A percentile compares a stretch with the other conserved stretches of the same genome.
Conservation (phyloP, 2,888 invertebrate species). For the Ennomos erosarius region DNA sequence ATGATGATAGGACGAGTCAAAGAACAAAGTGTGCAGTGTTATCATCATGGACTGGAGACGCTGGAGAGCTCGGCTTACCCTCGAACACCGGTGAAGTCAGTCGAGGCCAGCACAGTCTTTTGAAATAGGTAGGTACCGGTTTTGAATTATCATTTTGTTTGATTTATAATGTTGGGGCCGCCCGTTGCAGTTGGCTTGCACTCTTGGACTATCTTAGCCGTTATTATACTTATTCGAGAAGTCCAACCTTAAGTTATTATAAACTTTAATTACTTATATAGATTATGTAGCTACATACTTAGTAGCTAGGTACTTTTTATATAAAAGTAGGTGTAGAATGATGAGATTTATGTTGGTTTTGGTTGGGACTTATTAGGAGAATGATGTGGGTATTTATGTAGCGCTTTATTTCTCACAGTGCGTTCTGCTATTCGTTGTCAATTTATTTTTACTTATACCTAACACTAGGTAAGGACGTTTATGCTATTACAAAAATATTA, state of each 20-base stretch:
- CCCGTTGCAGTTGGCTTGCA: slow-evolving; percentile 64
- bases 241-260: not conserved
- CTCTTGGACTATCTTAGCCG: slow-evolving; percentile 31
- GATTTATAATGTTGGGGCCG: slow-evolving; percentile 71
- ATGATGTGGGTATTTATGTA: too few species aligned
- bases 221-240: slow-evolving; percentile 17
- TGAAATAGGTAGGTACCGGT: slow-evolving; percentile 84
- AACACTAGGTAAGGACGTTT: too few species aligned
- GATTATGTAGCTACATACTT: too few species aligned
- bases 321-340: too few species aligned
- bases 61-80: slow-evolving; percentile 68
- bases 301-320: too few species aligned
- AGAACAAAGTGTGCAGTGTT: slow-evolving; percentile 50
- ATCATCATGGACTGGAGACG: slow-evolving; percentile 75
- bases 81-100: slow-evolving; percentile 71
- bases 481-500: too few species aligned
- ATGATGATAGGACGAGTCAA: slow-evolving; percentile 56
- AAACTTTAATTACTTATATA: too few species aligned
- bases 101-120: slow-evolving; percentile 74
- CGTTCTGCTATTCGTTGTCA: too few species aligned
- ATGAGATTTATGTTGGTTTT: too few species aligned
- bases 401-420: too few species aligned
- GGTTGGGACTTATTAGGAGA: too few species aligned
- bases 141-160: slow-evolving; percentile 83
- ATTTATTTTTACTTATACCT: too few species aligned